Percentiles rank a stretch among this genome's conserved stretches.
phyloP scores from a whole-genome alignment of 2,888 invertebrate genomes.

The Callyntrura sp. region DNA sequence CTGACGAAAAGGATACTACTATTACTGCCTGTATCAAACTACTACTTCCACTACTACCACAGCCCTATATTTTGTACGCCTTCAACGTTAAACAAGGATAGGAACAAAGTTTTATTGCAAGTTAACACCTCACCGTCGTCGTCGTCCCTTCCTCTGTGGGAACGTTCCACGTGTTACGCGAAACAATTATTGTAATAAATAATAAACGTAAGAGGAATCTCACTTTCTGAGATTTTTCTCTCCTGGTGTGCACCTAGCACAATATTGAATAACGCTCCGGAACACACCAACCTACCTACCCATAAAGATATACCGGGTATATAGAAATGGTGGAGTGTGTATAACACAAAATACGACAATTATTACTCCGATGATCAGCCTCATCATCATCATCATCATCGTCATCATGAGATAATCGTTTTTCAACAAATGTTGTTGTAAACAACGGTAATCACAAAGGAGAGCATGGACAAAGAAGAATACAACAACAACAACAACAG shows the following conservation, averaged over 20 bases:
- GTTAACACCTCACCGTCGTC: slow-evolving; percentile 66
- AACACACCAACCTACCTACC: too few species aligned
- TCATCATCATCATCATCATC: slow-evolving; percentile 38
- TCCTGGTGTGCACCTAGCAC: too few species aligned
- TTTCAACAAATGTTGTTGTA: slow-evolving; percentile 51
- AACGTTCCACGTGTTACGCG: slow-evolving; percentile 77
- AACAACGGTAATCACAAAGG: slow-evolving; percentile 76
- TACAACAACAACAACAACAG: background rate
- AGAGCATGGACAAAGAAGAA: slow-evolving; percentile 60
- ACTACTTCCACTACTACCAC: background rate
- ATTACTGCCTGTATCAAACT: background rate
- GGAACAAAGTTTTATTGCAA: slow-evolving; percentile 71
- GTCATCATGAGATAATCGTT: slow-evolving; percentile 17
- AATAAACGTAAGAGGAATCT: slow-evolving; percentile 40
- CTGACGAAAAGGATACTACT: slow-evolving; percentile 55
- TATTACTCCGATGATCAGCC: background rate
- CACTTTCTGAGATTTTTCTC: slow-evolving; percentile 60
- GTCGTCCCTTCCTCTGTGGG: slow-evolving; percentile 67
- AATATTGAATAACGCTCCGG: too few species aligned
- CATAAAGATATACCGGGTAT: too few species aligned
- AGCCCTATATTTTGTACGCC: background rate
- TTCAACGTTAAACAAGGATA: background rate
- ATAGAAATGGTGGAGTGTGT: background rate
- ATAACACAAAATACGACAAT: slow-evolving; percentile 9
- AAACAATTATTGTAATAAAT: slow-evolving; percentile 60